These are phyloP conservation scores for Apocheima hispidaria DNA, from an alignment of 2,888 invertebrate genomes.

Conservation along the genomic window DNA sequence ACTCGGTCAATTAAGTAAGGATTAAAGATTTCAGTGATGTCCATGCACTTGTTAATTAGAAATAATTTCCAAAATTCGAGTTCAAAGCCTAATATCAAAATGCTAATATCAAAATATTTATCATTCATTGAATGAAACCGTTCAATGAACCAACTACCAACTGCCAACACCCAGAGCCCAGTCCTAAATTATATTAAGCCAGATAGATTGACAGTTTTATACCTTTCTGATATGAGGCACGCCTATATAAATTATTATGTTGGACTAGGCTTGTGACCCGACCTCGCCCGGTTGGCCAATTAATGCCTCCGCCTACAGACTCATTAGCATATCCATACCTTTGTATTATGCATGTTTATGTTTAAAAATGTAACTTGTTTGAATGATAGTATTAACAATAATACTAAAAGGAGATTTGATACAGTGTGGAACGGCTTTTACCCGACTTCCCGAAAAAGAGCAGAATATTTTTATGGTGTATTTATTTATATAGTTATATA, in stretches of 20 bases:
- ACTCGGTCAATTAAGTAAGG: neutral
- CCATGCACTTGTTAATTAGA: slow-evolving; percentile 11
- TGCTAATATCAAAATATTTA: slow-evolving; percentile 13
- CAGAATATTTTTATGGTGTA: too few species aligned
- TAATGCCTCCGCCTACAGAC: slow-evolving; percentile 39
- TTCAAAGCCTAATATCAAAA: neutral
- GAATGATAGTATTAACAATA: neutral
- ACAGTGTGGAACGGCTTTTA: too few species aligned
- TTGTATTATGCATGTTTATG: slow-evolving; percentile 17
- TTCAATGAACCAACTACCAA: slow-evolving; percentile 20
- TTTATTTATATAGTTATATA: too few species aligned
- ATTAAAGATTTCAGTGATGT: neutral
- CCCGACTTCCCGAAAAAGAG: too few species aligned
- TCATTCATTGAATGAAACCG: slow-evolving; percentile 24
- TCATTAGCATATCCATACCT: slow-evolving; percentile 36
- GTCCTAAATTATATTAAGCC: slow-evolving; percentile 40
- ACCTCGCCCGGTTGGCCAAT: slow-evolving; percentile 43
- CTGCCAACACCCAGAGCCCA: slow-evolving; percentile 18
- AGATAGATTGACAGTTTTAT: slow-evolving; percentile 47
- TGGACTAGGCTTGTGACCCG: slow-evolving; percentile 43
- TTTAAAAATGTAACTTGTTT: slow-evolving; percentile 11
- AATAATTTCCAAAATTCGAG: slow-evolving; percentile 6
- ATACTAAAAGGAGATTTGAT: neutral
- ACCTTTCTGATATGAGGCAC: slow-evolving; percentile 34
- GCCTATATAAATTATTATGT: slow-evolving; percentile 45